These are phyloP conservation scores for Spodoptera picta DNA, from an alignment of 2,888 invertebrate genomes.

Conservation along the genomic window DNA sequence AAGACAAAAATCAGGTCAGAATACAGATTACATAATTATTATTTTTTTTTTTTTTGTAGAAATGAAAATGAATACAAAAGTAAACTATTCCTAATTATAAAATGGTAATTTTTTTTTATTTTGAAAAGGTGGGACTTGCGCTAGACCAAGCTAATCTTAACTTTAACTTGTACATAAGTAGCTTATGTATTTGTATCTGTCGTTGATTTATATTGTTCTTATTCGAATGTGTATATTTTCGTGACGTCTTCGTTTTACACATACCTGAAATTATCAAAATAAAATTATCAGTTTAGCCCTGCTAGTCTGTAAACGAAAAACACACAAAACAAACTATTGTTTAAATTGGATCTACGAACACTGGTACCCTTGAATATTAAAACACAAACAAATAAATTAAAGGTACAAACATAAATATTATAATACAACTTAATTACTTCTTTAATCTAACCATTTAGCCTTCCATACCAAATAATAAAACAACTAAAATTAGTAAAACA, in stretches of 20 bases:
- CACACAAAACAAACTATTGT: conserved; percentile 9
- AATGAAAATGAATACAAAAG: conserved; percentile 5
- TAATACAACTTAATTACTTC: conserved; percentile 37
- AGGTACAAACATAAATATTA: conserved; percentile 51
- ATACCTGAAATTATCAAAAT: conserved; percentile 75
- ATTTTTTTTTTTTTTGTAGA: not conserved
- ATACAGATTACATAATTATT: not conserved
- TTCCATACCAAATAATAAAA: conserved; percentile 32
- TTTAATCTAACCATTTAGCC: conserved; percentile 14
- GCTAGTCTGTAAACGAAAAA: conserved; percentile 2
- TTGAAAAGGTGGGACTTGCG: conserved; percentile 74
- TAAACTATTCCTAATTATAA: conserved; percentile 28
- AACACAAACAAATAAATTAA: conserved; percentile 46
- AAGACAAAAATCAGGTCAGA: not conserved
- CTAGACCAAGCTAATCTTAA: conserved; percentile 70
- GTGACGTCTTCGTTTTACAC: conserved; percentile 78
- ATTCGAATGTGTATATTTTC: conserved; percentile 59
- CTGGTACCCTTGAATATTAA: conserved; percentile 74
- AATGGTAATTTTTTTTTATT: conserved; percentile 49
- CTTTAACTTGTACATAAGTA: conserved; percentile 76
- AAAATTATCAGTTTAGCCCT: conserved; percentile 34
- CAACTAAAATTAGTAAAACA: conserved; percentile 46
- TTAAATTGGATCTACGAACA: conserved; percentile 53
- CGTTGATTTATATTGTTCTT: conserved; percentile 73
- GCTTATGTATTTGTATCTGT: conserved; percentile 71